Conservation (phyloP, 2,113 vertebrate species). For the Lophotis ruficrista region DNA sequence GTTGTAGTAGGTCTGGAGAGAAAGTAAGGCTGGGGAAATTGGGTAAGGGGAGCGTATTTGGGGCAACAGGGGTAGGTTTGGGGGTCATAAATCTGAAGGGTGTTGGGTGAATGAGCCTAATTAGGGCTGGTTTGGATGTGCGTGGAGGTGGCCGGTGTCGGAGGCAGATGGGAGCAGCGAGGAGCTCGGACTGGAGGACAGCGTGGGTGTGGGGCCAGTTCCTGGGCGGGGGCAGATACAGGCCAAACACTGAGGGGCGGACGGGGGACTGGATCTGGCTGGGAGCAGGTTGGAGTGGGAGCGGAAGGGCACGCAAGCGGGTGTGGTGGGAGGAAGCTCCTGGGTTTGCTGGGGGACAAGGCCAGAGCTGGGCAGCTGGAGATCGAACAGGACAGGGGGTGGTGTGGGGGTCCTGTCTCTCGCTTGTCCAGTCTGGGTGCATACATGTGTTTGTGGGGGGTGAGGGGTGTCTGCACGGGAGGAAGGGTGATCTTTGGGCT, state of each 20-base stretch:
- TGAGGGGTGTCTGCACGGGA: not conserved
- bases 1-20: not conserved
- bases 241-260: not conserved
- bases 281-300: not conserved
- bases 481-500: not conserved
- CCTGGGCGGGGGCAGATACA: not conserved
- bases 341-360: not conserved
- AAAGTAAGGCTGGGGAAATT: not conserved
- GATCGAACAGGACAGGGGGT: not conserved
- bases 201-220: not conserved
- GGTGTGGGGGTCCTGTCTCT: not conserved
- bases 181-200: not conserved
- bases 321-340: not conserved
- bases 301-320: accelerated
- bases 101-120: not conserved
- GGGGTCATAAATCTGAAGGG: not conserved
- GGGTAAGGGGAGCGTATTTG: too few species aligned
- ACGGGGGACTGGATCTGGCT: not conserved
- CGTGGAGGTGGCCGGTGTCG: not conserved
- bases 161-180: not conserved
- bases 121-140: not conserved
- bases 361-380: not conserved
- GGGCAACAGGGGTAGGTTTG: not conserved
- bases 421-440: accelerated
- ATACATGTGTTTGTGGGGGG: accelerated